Conservation (phyloP, 2,113 vertebrate species). For the Melanostigma gelatinosum region DNA sequence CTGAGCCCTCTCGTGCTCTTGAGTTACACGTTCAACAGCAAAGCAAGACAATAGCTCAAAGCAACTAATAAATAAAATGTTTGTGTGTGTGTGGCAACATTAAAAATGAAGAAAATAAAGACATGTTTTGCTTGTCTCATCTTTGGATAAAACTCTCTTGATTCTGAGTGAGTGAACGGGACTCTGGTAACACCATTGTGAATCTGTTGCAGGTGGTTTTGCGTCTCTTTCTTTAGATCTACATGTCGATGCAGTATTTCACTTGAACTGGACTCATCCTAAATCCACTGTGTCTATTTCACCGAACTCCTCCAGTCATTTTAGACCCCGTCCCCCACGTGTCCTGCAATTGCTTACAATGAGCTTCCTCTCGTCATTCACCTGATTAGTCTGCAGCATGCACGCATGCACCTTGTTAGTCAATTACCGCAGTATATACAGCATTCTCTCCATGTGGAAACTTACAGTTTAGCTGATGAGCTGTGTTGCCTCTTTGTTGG, state of each 20-base stretch:
- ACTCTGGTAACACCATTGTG: not conserved
- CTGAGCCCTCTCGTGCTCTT: slow-evolving; percentile 36
- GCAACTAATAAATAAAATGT: slow-evolving; percentile 14
- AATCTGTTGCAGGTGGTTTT: not conserved
- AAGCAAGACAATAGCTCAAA: slow-evolving; percentile 37
- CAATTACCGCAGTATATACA: not conserved
- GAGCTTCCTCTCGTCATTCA: not conserved
- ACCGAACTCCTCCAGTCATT: not conserved
- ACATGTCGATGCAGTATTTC: not conserved
- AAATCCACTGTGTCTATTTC: not conserved
- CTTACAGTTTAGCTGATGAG: not conserved
- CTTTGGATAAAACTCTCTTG: not conserved
- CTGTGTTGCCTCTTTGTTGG: not conserved
- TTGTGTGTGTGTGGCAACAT: slow-evolving; percentile 15
- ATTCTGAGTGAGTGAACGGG: not conserved
- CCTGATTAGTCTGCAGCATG: slow-evolving; percentile 9
- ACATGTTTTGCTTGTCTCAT: not conserved
- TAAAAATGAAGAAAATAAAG: not conserved
- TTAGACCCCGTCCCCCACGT: not conserved
- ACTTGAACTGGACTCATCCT: not conserved
- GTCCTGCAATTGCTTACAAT: not conserved
- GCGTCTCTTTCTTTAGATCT: not conserved
- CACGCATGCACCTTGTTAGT: slow-evolving; percentile 37
- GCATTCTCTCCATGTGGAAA: slow-evolving; percentile 3
- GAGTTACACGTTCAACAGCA: slow-evolving; percentile 34